Percentiles rank a stretch among this genome's conserved stretches.
Conservation (phyloP, 2,113 vertebrate species). For the Zeus faber region DNA sequence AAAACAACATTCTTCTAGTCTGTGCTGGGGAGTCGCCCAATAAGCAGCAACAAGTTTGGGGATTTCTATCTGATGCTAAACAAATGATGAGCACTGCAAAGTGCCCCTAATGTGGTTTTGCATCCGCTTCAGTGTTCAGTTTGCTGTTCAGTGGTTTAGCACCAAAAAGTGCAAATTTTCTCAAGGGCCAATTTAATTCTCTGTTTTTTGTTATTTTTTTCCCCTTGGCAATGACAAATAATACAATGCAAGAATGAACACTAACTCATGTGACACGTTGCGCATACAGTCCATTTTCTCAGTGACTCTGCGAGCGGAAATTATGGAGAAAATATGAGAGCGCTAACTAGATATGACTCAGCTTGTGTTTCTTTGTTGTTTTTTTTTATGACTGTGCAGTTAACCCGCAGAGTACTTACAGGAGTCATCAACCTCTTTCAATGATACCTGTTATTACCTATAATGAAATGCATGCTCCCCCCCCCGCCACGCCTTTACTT, state of each 20-base stretch:
- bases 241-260: slow-evolving; percentile 10
- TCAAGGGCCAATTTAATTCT: background rate
- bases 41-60: background rate
- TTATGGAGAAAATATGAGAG: background rate
- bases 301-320: background rate
- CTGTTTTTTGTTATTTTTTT: too few relatives aligned
- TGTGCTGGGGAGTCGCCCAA: too few relatives aligned
- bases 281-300: slow-evolving; percentile 15
- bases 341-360: background rate
- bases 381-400: background rate
- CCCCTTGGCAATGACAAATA: slow-evolving; percentile 4
- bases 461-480: too few relatives aligned
- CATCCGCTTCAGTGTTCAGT: background rate
- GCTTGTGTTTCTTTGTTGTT: too few relatives aligned
- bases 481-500: too few relatives aligned
- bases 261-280: slow-evolving; percentile 4
- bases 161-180: slow-evolving; percentile 14
- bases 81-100: background rate
- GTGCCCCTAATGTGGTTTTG: slow-evolving; percentile 28
- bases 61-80: background rate
- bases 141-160: slow-evolving; percentile 3
- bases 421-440: too few relatives aligned
- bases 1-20: too few relatives aligned
- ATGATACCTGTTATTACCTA: too few relatives aligned
- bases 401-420: background rate